Conservation (phyloP, 2,888 invertebrate species). For the Amblyjoppa fuscipennis region DNA sequence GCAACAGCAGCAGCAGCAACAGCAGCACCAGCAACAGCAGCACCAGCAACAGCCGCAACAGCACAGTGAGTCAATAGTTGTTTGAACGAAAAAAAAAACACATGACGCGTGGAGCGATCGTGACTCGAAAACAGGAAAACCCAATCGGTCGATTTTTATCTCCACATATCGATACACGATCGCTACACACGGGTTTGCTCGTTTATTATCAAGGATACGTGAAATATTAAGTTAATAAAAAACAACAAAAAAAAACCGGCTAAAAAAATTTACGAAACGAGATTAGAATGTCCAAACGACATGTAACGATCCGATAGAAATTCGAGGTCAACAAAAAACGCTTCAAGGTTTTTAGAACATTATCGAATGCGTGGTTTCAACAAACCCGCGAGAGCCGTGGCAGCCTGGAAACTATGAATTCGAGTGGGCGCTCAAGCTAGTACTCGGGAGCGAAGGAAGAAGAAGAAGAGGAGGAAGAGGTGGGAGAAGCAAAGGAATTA, state of each 20-base stretch:
- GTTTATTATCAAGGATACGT: neutral
- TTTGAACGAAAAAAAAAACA: neutral
- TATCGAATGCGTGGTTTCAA: slow-evolving; percentile 33
- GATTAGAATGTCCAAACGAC: slow-evolving; percentile 25
- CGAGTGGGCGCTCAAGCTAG: slow-evolving; percentile 40
- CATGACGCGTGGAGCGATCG: neutral
- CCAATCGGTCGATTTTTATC: neutral
- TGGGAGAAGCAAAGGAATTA: slow-evolving; percentile 10
- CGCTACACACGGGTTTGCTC: neutral
- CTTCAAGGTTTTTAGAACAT: slow-evolving; percentile 16
- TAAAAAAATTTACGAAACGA: slow-evolving; percentile 9
- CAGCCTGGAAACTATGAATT: slow-evolving; percentile 49
- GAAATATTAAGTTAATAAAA: neutral
- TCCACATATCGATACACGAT: neutral
- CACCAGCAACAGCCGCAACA: slow-evolving; percentile 39
- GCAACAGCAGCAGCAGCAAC: slow-evolving; percentile 56
- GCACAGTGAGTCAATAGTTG: slow-evolving; percentile 27
- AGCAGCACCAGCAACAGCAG: slow-evolving; percentile 53
- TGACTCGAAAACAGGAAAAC: neutral
- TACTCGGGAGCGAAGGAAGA: neutral
- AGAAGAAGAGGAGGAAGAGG: slow-evolving; percentile 10
- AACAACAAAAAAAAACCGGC: neutral
- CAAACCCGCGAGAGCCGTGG: slow-evolving; percentile 18
- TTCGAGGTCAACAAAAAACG: slow-evolving; percentile 23
- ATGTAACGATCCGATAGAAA: slow-evolving; percentile 21